These are phyloP conservation scores for Hartigia nigra DNA, from an alignment of 2,888 invertebrate species.

Conservation along the genomic window DNA sequence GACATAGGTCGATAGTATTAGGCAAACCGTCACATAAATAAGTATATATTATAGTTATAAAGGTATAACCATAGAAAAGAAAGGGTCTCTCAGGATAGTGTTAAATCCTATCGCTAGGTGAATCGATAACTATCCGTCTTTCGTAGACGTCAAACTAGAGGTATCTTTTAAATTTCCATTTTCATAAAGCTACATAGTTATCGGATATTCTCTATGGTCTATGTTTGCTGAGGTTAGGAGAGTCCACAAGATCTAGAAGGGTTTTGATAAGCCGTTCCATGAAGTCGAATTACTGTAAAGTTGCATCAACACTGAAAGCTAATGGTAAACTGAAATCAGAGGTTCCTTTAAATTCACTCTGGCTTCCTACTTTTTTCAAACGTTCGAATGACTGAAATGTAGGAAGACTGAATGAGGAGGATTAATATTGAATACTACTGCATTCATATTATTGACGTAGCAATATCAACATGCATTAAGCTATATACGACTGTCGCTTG, in stretches of 20 bases:
- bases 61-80: background rate
- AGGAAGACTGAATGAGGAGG: background rate
- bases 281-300: background rate
- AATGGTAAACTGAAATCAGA: background rate
- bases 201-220: background rate
- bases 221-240: background rate
- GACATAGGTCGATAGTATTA: background rate
- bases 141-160: too few species aligned
- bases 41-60: background rate
- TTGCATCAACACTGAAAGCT: background rate
- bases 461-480: background rate
- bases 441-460: background rate
- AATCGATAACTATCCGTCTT: too few species aligned
- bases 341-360: background rate
- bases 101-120: too few species aligned
- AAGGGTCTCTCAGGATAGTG: background rate
- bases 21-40: background rate
- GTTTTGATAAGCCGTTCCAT: background rate
- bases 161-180: background rate
- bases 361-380: background rate
- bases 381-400: background rate
- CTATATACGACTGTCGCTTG: background rate
- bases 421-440: background rate
- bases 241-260: background rate
- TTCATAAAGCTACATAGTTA: background rate